Evolutionary conservation across 2,888 invertebrate genomes (phyloP).

Genomic region (Melipona beecheii): DNA sequence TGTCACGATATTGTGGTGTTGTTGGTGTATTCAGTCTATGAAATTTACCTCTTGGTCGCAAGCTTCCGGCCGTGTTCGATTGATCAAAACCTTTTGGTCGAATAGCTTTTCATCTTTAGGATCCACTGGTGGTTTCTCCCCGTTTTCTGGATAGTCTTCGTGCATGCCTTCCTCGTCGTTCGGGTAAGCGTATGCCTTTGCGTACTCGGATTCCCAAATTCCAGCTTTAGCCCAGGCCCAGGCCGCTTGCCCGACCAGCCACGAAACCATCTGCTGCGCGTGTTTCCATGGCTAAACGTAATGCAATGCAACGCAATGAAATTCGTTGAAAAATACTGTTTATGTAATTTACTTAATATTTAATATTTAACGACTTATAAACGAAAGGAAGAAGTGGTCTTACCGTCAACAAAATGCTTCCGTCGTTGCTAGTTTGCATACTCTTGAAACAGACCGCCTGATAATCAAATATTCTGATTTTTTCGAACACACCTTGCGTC

Average conservation of each 20-base stretch:
- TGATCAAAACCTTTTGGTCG: constrained; percentile 88
- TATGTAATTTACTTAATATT: not conserved
- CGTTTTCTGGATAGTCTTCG: constrained; percentile 71
- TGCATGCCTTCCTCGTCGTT: constrained; percentile 73
- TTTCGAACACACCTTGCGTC: constrained; percentile 90
- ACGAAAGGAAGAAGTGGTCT: constrained; percentile 63
- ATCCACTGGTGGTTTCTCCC: constrained; percentile 76
- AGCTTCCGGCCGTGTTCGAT: constrained; percentile 92
- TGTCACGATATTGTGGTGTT: not conserved
- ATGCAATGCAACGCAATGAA: too few species aligned
- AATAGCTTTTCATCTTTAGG: constrained; percentile 86
- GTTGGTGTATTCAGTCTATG: not conserved
- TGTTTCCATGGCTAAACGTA: constrained; percentile 76
- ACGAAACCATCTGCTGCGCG: constrained; percentile 72
- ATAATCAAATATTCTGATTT: constrained; percentile 92
- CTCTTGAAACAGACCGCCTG: constrained; percentile 94
- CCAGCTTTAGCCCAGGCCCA: constrained; percentile 78
- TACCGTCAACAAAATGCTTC: constrained; percentile 87
- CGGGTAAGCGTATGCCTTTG: constrained; percentile 73
- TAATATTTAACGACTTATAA: not conserved
- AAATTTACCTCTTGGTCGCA: constrained; percentile 90
- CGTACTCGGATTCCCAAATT: constrained; percentile 76
- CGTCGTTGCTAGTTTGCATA: constrained; percentile 87
- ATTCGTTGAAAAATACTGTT: not conserved
- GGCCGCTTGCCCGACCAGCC: constrained; percentile 77